Conservation (phyloP, 2,113 vertebrate species). For the Lathamus discolor region DNA sequence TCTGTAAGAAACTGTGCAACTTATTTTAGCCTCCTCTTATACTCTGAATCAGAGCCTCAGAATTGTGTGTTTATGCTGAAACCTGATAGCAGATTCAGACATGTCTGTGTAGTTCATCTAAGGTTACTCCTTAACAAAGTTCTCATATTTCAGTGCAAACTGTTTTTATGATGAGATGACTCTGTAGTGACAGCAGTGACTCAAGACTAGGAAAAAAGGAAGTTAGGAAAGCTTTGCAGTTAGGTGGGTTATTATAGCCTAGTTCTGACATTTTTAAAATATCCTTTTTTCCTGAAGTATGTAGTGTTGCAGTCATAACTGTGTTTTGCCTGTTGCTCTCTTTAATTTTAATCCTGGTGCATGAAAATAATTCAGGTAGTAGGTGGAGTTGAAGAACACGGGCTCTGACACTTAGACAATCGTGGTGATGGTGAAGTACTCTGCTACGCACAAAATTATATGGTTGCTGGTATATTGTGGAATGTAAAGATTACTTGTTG, state of each 20-base stretch:
- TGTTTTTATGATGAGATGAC: neutral
- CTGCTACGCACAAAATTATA: neutral
- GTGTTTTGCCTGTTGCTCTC: neutral
- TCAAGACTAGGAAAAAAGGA: neutral
- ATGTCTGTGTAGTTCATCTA: neutral
- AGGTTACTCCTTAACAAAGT: neutral
- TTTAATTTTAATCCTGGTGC: neutral
- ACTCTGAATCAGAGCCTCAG: neutral
- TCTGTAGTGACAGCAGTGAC: neutral
- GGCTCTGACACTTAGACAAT: neutral
- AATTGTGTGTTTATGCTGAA: neutral
- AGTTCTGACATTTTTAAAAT: neutral
- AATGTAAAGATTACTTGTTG: neutral
- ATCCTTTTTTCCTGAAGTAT: accelerated
- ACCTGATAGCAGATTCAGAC: neutral
- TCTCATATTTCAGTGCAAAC: constrained; percentile 20
- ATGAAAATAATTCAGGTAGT: neutral
- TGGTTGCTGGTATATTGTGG: neutral
- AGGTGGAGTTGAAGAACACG: neutral
- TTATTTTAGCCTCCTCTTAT: neutral
- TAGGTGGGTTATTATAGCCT: neutral
- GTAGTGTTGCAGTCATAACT: neutral
- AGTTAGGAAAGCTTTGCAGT: neutral
- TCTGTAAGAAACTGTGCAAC: neutral
- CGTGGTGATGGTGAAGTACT: accelerated